Evolutionary conservation across 2,888 invertebrate species (phyloP), one percentile per base, ranked within the genome.

Genomic region (Drosophila lacicola): DNA sequence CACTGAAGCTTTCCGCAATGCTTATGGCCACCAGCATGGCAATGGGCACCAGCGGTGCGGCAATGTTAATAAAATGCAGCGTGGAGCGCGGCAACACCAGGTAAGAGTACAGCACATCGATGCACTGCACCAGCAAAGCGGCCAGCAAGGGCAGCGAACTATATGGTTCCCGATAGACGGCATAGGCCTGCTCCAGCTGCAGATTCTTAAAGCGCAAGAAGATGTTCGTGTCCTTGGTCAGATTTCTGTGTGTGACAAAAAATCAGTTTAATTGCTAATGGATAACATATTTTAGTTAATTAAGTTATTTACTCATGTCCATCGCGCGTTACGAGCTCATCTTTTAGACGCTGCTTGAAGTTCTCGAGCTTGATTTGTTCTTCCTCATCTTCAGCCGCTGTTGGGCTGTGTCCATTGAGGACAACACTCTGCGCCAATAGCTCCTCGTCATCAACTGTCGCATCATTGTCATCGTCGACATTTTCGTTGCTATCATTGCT

Each of bases 291-390:
- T 0, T 1, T 9, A 14, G 36, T 3, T 6, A 11, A 6, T 3
- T 4, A 9, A 14, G 9, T 1, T 29, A 61, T 76, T 94, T 93
- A 96, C 96, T 95, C 96, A 92, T 96, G 95, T 54, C 96, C 96
- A 92, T 97, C 97, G 89, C 97, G 94, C 91, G 95, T 96, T 78
- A 97, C 96, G 63, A 98, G 94, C 91, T 98, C 98, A 91, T 97
- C 96, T 86, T 96, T 94, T 84, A 98, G 94, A 90, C 96, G 93
- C 91, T 95, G 94, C 93, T 96, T 95, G 93, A 97, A 96, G 92
- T 96, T 96, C 91, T 96, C 96, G 47, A 90, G 78, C 33, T 88
- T 85, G 14, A 89, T 77, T 44, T 89, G 83, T 55, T 91, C 92
- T 57, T 93, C 93, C 8, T 93, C 92, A 37, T 92, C 92, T 47